A percentile compares a stretch with the other conserved stretches of the same genome.
Evolutionary conservation across 2,113 vertebrate species (phyloP).

Genomic region (Deroptyus accipitrinus): DNA sequence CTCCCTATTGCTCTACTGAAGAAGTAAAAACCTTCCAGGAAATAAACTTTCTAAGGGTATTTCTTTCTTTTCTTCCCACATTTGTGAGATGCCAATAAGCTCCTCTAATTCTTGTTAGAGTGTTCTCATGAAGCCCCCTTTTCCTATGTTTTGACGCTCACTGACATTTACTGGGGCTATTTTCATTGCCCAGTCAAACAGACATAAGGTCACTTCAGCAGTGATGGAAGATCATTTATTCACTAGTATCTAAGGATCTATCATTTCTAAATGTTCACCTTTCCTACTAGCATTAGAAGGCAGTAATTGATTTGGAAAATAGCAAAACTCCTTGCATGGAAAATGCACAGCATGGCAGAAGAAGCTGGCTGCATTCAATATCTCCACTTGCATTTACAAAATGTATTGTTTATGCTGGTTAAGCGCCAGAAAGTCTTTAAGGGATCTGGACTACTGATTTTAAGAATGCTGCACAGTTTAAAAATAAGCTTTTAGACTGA

Average conservation of each 20-base stretch:
- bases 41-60: background rate
- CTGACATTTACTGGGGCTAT: background rate
- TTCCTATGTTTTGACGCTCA: background rate
- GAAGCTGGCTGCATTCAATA: background rate
- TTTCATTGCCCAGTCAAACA: background rate
- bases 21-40: background rate
- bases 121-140: background rate
- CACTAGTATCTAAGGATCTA: background rate
- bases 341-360: background rate
- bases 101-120: background rate
- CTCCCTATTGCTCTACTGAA: background rate
- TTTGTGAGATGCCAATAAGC: background rate
- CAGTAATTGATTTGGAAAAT: background rate
- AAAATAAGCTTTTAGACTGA: background rate
- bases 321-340: background rate
- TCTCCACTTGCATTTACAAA: background rate
- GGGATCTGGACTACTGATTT: background rate
- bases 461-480: background rate
- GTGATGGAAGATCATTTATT: background rate
- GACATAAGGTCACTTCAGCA: background rate
- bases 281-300: background rate
- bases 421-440: background rate
- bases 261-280: background rate
- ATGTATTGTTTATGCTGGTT: background rate
- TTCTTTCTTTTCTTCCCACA: background rate